Conservation (phyloP, 2,797 vertebrate genomes). For the Salmo trutta region DNA sequence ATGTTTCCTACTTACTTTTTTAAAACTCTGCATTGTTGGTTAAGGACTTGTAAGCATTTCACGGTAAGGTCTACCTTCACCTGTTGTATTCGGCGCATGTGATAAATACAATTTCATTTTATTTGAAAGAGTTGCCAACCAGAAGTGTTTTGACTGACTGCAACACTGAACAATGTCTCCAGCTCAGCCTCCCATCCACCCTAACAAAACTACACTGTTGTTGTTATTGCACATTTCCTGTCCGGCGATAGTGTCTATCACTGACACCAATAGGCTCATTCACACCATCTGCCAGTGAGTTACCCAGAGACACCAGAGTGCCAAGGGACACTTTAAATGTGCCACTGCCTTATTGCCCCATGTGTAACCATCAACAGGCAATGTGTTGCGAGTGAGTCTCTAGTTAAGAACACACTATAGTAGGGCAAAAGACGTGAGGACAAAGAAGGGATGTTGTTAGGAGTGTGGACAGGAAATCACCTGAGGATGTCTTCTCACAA, state of each 20-base stretch:
- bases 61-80: too few species aligned
- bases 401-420: background rate
- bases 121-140: background rate
- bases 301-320: slow-evolving; percentile 38
- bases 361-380: slow-evolving; percentile 4
- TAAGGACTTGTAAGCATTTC: too few species aligned
- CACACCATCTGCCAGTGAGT: slow-evolving; percentile 60
- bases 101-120: too few species aligned
- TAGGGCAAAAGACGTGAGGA: background rate
- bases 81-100: too few species aligned
- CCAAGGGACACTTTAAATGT: slow-evolving; percentile 39
- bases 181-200: slow-evolving; percentile 16
- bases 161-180: slow-evolving; percentile 32
- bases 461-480: slow-evolving; percentile 6
- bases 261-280: slow-evolving; percentile 51
- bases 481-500: slow-evolving; percentile 19
- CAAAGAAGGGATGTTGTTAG: background rate
- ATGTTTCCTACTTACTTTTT: too few species aligned
- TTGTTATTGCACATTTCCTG: slow-evolving; percentile 25
- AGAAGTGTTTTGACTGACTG: slow-evolving; percentile 43
- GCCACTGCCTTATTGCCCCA: slow-evolving; percentile 34
- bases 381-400: background rate
- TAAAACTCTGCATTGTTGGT: too few species aligned
- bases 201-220: slow-evolving; percentile 21
- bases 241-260: slow-evolving; percentile 28